Percentiles rank a stretch among this genome's conserved stretches.
Evolutionary conservation across 2,888 invertebrate species (phyloP).

Genomic region (Tetheella fluctuosa): DNA sequence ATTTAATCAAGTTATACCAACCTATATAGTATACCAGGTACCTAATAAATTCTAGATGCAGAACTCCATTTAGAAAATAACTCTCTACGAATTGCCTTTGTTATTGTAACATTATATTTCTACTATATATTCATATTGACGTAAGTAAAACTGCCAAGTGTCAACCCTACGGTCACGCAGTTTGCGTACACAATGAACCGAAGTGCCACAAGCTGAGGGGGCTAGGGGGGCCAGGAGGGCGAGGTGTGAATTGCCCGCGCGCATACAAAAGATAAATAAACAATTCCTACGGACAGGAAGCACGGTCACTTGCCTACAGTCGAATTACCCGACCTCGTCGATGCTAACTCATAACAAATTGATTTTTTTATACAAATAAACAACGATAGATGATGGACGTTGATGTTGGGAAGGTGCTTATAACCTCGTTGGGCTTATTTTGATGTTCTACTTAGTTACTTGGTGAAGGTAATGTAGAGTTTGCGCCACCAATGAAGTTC

Average conservation of each 20-base stretch:
- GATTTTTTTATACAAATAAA: slow-evolving; percentile 36
- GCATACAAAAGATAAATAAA: slow-evolving; percentile 55
- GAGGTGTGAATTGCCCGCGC: slow-evolving; percentile 67
- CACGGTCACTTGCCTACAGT: slow-evolving; percentile 66
- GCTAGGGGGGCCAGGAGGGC: slow-evolving; percentile 15
- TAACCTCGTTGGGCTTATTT: slow-evolving; percentile 25
- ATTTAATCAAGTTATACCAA: no score
- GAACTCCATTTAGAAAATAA: background rate
- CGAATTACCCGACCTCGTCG: slow-evolving; percentile 60
- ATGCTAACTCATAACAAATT: slow-evolving; percentile 61
- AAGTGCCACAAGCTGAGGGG: slow-evolving; percentile 32
- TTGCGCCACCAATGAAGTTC: no score
- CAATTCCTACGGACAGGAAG: slow-evolving; percentile 61
- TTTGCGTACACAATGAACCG: slow-evolving; percentile 59
- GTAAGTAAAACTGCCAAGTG: slow-evolving; percentile 30
- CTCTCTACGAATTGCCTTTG: background rate
- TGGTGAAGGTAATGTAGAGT: background rate
- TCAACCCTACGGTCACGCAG: slow-evolving; percentile 47
- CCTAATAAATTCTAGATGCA: no score
- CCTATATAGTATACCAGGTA: no score
- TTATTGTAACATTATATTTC: no score
- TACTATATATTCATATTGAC: slow-evolving; percentile 11
- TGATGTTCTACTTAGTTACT: background rate
- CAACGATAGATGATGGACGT: background rate
- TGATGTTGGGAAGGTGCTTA: slow-evolving; percentile 17